Conservation (phyloP, 2,888 invertebrate genomes). For the Baccha elongata region DNA sequence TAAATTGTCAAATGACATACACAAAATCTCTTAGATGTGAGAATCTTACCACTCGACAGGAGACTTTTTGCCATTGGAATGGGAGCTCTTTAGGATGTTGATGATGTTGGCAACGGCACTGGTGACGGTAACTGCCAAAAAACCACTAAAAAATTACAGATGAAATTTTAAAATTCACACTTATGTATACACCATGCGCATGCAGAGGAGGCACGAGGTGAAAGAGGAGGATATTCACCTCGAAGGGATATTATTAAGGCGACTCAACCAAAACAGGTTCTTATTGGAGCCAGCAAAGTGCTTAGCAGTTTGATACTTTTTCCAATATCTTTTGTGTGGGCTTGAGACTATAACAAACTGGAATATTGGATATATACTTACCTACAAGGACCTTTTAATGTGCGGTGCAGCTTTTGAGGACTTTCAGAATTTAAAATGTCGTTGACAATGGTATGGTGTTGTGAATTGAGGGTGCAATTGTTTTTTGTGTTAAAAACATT, state of each 20-base stretch:
- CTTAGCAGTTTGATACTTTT: constrained; percentile 53
- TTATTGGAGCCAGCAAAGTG: constrained; percentile 46
- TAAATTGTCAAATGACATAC: constrained; percentile 70
- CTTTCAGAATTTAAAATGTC: constrained; percentile 25
- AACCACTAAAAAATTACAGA: constrained; percentile 73
- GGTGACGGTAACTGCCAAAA: constrained; percentile 54
- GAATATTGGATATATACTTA: too few species aligned
- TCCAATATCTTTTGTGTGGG: constrained; percentile 50
- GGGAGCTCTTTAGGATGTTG: constrained; percentile 24
- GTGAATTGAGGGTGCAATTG: constrained; percentile 67
- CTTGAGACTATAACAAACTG: constrained; percentile 16
- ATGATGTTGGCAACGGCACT: constrained; percentile 8
- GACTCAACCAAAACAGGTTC: constrained; percentile 37
- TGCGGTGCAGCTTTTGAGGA: constrained; percentile 55
- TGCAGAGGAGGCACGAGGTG: background rate
- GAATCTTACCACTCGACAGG: constrained; percentile 67
- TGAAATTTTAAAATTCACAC: constrained; percentile 73
- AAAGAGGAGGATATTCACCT: constrained; percentile 35
- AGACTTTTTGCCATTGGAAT: constrained; percentile 55
- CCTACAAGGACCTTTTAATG: constrained; percentile 53
- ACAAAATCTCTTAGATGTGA: constrained; percentile 52
- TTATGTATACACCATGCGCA: constrained; percentile 29
- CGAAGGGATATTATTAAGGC: constrained; percentile 54
- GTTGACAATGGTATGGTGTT: background rate
- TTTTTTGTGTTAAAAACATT: constrained; percentile 75